phyloP scores from a whole-genome alignment of 2,113 vertebrate species.

The Ceyx melanurus region DNA sequence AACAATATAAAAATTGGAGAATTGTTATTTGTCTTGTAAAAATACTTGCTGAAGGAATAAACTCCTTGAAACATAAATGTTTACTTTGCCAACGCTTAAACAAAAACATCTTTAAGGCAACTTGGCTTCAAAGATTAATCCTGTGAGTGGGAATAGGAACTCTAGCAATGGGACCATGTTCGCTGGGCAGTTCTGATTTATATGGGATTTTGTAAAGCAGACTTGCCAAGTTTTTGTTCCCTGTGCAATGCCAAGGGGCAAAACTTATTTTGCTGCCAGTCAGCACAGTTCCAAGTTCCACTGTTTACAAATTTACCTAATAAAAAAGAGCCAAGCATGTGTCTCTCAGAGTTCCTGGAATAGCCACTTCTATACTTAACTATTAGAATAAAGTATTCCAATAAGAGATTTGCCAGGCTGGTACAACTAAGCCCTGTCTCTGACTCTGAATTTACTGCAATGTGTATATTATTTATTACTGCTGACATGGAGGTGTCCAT shows the following conservation, averaged over 20 bases:
- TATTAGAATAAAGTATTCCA: background rate
- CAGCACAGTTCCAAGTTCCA: background rate
- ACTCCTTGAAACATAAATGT: slow-evolving; percentile 4
- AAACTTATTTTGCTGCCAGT: slow-evolving; percentile 5
- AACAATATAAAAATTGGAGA: background rate
- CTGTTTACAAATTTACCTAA: slow-evolving; percentile 22
- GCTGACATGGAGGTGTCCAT: background rate
- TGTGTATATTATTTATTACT: background rate
- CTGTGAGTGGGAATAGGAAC: slow-evolving; percentile 9
- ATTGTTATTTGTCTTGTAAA: background rate
- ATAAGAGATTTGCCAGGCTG: background rate
- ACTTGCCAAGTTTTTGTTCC: slow-evolving; percentile 7
- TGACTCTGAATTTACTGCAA: background rate
- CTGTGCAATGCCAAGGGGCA: background rate
- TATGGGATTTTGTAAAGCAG: background rate
- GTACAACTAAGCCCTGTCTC: background rate
- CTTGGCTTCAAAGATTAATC: slow-evolving; percentile 12
- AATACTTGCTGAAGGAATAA: slow-evolving; percentile 41
- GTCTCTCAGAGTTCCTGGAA: slow-evolving; percentile 19
- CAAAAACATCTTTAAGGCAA: slow-evolving; percentile 40
- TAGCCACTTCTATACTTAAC: background rate
- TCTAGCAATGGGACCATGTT: background rate
- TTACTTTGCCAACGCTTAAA: background rate
- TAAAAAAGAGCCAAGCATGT: background rate
- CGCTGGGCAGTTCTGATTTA: slow-evolving; percentile 3